These are phyloP conservation scores for Eupristina koningsbergeri DNA, from an alignment of 1,140 invertebrate genomes.

Conservation along the genomic window DNA sequence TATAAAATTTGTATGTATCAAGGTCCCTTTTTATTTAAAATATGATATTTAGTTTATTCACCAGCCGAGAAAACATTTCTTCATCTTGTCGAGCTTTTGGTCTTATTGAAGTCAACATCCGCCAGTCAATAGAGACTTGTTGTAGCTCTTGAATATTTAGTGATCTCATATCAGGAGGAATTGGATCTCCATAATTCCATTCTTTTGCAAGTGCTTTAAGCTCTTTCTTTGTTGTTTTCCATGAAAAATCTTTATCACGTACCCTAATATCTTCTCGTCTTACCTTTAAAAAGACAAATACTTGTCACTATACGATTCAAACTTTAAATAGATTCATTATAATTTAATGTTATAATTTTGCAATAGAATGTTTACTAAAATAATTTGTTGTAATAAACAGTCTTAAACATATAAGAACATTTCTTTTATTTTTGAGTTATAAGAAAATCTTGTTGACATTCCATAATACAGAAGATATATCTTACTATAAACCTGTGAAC, in stretches of 20 bases:
- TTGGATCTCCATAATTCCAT: constrained; percentile 84
- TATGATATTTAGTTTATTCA: constrained; percentile 41
- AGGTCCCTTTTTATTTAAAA: not conserved
- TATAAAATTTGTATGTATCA: constrained; percentile 4
- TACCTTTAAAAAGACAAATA: constrained; percentile 58
- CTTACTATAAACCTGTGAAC: not conserved
- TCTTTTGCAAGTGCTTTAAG: constrained; percentile 75
- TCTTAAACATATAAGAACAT: too few relatives aligned
- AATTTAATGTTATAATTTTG: not conserved
- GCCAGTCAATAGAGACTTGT: constrained; percentile 91
- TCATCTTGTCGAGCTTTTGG: constrained; percentile 88
- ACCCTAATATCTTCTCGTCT: constrained; percentile 72
- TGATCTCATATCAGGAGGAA: constrained; percentile 86
- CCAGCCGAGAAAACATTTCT: constrained; percentile 86
- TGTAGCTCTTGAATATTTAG: constrained; percentile 86
- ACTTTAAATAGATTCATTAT: not conserved
- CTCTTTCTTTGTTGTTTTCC: constrained; percentile 80
- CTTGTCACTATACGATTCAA: not conserved
- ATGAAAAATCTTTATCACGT: constrained; percentile 76
- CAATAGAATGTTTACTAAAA: not conserved
- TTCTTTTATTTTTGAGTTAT: too few relatives aligned
- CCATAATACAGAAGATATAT: too few relatives aligned
- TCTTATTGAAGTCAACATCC: constrained; percentile 89
- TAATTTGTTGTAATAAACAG: too few relatives aligned
- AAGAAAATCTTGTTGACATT: too few relatives aligned